Percentiles rank a stretch among this genome's conserved stretches.
Evolutionary conservation across 2,888 invertebrate species (phyloP).

Genomic region (Zaprionus lineosus): DNA sequence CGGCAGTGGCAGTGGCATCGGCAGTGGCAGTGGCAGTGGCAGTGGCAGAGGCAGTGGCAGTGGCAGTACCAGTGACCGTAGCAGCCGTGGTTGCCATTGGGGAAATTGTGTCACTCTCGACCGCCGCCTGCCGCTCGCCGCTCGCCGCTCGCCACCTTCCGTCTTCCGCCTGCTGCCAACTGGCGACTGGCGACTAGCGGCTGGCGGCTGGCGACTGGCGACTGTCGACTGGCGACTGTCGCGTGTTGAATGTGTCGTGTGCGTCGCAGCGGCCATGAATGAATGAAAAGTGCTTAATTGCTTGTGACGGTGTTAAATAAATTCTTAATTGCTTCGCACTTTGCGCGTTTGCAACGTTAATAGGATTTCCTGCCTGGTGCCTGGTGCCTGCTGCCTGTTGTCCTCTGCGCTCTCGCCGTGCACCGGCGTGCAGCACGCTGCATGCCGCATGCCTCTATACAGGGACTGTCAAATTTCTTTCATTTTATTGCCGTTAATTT

Average conservation of each 20-base stretch:
- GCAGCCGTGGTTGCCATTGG: slow-evolving; percentile 34
- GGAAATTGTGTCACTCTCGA: slow-evolving; percentile 49
- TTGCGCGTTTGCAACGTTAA: slow-evolving; percentile 81
- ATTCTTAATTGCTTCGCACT: slow-evolving; percentile 83
- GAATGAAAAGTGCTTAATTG: slow-evolving; percentile 82
- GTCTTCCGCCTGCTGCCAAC: too few relatives aligned
- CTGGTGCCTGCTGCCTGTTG: slow-evolving; percentile 31
- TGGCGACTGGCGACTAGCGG: too few relatives aligned
- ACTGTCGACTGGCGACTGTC: slow-evolving; percentile 26
- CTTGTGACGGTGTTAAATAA: slow-evolving; percentile 83
- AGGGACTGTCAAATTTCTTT: slow-evolving; percentile 54
- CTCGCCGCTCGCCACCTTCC: too few relatives aligned
- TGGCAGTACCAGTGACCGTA: not conserved
- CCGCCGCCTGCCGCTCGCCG: slow-evolving; percentile 8
- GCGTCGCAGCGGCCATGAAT: slow-evolving; percentile 64
- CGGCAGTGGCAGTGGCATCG: not conserved
- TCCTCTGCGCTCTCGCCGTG: too few relatives aligned
- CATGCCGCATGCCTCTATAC: slow-evolving; percentile 1
- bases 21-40: slow-evolving; percentile 1
- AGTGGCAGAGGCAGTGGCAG: not conserved
- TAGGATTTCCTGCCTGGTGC: slow-evolving; percentile 78
- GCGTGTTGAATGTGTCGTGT: slow-evolving; percentile 6
- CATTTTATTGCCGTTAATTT: slow-evolving; percentile 71
- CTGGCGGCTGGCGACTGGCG: too few relatives aligned
- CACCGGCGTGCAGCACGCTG: not conserved